Conservation (phyloP, 2,113 vertebrate genomes). For the Xenotilapia longispinis region DNA sequence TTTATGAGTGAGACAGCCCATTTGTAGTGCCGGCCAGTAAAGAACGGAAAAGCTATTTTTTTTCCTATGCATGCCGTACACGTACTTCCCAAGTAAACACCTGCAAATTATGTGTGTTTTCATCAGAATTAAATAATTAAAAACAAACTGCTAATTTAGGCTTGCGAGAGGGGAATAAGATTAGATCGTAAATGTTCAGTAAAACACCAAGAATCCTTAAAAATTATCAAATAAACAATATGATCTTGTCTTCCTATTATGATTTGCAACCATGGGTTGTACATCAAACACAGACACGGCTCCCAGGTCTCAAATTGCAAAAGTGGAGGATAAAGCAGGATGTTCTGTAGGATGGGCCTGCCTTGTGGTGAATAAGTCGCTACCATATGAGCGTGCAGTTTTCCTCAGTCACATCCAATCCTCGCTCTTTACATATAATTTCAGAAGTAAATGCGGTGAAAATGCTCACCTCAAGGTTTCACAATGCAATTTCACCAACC, state of each 20-base stretch:
- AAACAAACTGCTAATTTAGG: not conserved
- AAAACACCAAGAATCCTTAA: not conserved
- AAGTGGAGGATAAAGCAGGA: not conserved
- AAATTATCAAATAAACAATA: slow-evolving; percentile 2
- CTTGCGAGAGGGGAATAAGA: not conserved
- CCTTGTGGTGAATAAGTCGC: not conserved
- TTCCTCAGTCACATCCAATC: not conserved
- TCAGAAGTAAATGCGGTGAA: not conserved
- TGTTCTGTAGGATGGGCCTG: not conserved
- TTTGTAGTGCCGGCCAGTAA: not conserved
- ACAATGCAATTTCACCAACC: not conserved
- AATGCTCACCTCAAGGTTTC: not conserved
- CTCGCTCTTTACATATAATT: not conserved
- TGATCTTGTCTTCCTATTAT: not conserved
- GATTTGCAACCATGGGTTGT: not conserved
- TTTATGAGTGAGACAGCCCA: not conserved
- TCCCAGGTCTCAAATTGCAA: not conserved
- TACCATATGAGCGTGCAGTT: not conserved
- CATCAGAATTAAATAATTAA: slow-evolving; percentile 11
- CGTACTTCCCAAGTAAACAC: not conserved
- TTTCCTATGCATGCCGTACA: not conserved
- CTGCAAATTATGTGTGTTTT: not conserved
- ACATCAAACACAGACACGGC: not conserved
- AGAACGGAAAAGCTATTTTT: not conserved
- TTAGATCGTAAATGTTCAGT: not conserved